Conservation (phyloP, 2,113 vertebrate genomes). For the Gila orcuttii region DNA sequence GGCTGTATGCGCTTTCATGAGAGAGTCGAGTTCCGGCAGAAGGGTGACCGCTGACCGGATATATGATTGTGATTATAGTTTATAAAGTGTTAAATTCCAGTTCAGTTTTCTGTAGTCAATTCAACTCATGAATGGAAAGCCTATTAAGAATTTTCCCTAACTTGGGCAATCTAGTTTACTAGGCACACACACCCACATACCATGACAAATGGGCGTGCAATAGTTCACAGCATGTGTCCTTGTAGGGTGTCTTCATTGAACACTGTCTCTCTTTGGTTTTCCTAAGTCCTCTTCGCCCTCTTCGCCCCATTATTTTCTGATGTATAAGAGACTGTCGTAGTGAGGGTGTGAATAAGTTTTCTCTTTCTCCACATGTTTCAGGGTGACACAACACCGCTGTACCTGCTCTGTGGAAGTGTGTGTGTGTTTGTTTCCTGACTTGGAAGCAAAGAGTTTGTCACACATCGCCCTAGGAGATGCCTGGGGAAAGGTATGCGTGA, state of each 20-base stretch:
- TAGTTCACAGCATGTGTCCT: slow-evolving; percentile 18
- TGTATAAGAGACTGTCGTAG: background rate
- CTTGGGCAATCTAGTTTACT: background rate
- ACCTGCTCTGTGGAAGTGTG: slow-evolving; percentile 4
- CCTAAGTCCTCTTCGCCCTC: slow-evolving; percentile 33
- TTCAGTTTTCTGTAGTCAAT: background rate
- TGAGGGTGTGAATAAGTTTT: background rate
- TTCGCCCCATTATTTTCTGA: slow-evolving; percentile 12
- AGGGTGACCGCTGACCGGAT: no score
- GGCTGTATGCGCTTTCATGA: no score
- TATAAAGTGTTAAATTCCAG: background rate
- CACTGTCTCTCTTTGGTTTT: slow-evolving; percentile 17
- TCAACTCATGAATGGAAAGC: background rate
- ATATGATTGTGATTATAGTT: no score
- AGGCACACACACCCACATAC: background rate
- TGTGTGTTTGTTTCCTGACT: slow-evolving; percentile 16
- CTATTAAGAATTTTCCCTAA: background rate
- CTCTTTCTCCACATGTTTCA: slow-evolving; percentile 36
- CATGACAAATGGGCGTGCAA: background rate
- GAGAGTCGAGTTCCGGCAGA: no score
- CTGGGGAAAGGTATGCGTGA: slow-evolving; percentile 29
- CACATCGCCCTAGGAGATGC: slow-evolving; percentile 34
- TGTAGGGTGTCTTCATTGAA: slow-evolving; percentile 1
- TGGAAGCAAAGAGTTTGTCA: slow-evolving; percentile 28
- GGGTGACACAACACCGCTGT: slow-evolving; percentile 6